Evolutionary conservation across 30 jellyfish, hydroid and myxozoan genomes (phyloP), one percentile per base, ranked within the genome.

Genomic region (Turritopsis dohrnii): DNA sequence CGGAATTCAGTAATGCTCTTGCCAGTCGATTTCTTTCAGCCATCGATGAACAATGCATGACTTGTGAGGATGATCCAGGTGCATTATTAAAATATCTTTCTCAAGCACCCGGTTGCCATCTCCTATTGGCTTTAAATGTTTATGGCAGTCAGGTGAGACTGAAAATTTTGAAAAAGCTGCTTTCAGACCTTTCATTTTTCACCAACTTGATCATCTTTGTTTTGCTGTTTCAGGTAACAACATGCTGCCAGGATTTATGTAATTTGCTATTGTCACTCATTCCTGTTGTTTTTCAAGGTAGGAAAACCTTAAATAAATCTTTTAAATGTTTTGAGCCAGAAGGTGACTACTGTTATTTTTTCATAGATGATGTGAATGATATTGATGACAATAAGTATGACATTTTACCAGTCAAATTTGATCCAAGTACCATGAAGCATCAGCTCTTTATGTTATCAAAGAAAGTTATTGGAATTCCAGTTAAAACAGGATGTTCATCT

Each of bases 211-310:
- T 21, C 31, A 23, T 19, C 8, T 74, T 21, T 31, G 24, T 85
- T 22, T 21, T 66, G 27, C 28, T 30, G 52, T 27, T 79, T 3
- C 66, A 90, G 97, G 88, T 90, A 19, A 74, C 93, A 66, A 69
- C 86, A 24, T 90, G 97, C 88, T 90, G 95, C 74, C 54, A 85
- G 1, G 97, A 90, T 28, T 66, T 90, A 66, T 90, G 93, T 76
- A 90, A 85, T 31, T 79, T 90, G n/a, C 95, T 90, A 8, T 31
- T 90, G 29, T 85, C 97, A 9, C 66, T 90, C 24, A 52, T 86
- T 52, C 97, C 97, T 28, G 79, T 90, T 20, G 79, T 91, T 52
- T 81, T 90, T 86, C 95, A 90, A 53, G 75, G 93, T 90, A 66
- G 0, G 9, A 69, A 69, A 69, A 69, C 16, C 9, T 9, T n/a